A percentile compares a stretch with the other conserved stretches of the same genome.
These are phyloP conservation scores for Thelaira solivaga DNA, from an alignment of 2,888 invertebrate genomes.

Conservation along the genomic window DNA sequence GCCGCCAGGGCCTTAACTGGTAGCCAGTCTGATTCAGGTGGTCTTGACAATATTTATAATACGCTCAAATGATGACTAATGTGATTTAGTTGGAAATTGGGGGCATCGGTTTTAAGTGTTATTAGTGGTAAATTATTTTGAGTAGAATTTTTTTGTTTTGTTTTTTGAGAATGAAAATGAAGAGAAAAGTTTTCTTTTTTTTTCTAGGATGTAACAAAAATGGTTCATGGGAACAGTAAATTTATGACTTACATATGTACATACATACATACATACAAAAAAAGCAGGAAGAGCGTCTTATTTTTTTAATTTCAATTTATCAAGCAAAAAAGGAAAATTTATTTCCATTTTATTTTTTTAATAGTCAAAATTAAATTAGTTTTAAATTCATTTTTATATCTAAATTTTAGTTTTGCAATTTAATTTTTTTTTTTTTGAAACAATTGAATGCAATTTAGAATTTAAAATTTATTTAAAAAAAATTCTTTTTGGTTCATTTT, in stretches of 20 bases:
- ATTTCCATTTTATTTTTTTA: not conserved
- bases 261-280: too few species aligned
- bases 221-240: conserved; percentile 5
- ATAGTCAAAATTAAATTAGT: too few species aligned
- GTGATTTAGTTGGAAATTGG: conserved; percentile 75
- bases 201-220: not conserved
- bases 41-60: conserved; percentile 76
- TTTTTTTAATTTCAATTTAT: not conserved
- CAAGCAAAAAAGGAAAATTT: not conserved
- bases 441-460: too few species aligned
- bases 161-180: not conserved
- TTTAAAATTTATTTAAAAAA: too few species aligned
- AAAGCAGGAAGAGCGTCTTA: not conserved
- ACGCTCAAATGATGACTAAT: conserved; percentile 77
- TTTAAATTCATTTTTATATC: too few species aligned
- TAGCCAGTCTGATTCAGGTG: conserved; percentile 58
- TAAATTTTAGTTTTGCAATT: too few species aligned
- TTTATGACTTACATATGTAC: too few species aligned
- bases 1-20: conserved; percentile 45
- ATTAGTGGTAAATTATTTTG: conserved; percentile 67
- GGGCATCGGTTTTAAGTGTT: conserved; percentile 69
- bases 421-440: too few species aligned
- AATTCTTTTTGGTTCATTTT: too few species aligned
- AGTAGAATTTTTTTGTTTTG: too few species aligned
- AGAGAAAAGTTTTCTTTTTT: not conserved